Percentiles rank a stretch among this genome's conserved stretches.
Conservation (phyloP, 2,888 invertebrate species). For the Encarsia formosa region DNA sequence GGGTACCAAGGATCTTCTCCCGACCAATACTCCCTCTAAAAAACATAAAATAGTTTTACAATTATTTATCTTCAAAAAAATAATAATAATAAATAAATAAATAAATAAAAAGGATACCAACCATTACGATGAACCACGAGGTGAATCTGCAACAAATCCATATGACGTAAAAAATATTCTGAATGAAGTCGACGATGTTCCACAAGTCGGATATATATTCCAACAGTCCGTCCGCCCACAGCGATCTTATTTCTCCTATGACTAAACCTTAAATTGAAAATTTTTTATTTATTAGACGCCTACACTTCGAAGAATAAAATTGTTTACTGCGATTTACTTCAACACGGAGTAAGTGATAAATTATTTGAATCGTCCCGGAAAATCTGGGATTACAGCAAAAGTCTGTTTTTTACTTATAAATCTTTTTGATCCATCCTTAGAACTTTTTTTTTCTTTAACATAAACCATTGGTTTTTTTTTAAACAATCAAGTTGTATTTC, state of each 20-base stretch:
- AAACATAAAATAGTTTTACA: background rate
- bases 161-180: slow-evolving; percentile 91
- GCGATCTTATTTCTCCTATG: slow-evolving; percentile 86
- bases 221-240: slow-evolving; percentile 85
- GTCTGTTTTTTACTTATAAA: no score
- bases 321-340: no score
- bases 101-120: slow-evolving; percentile 49
- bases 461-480: no score
- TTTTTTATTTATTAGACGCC: background rate
- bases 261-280: slow-evolving; percentile 71
- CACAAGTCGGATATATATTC: slow-evolving; percentile 94
- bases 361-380: no score
- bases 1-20: slow-evolving; percentile 80
- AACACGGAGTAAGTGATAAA: no score
- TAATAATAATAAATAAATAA: background rate
- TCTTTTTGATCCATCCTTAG: no score
- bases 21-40: slow-evolving; percentile 64
- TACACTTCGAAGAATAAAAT: no score
- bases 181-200: slow-evolving; percentile 98
- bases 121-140: slow-evolving; percentile 86
- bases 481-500: no score
- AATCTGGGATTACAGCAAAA: no score
- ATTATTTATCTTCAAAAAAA: background rate
- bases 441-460: no score
- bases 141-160: slow-evolving; percentile 87